Percentiles rank a stretch among this genome's conserved stretches.
These are phyloP conservation scores for Oncorhynchus gorbuscha DNA, from an alignment of 2,113 vertebrate species.

Conservation along the genomic window DNA sequence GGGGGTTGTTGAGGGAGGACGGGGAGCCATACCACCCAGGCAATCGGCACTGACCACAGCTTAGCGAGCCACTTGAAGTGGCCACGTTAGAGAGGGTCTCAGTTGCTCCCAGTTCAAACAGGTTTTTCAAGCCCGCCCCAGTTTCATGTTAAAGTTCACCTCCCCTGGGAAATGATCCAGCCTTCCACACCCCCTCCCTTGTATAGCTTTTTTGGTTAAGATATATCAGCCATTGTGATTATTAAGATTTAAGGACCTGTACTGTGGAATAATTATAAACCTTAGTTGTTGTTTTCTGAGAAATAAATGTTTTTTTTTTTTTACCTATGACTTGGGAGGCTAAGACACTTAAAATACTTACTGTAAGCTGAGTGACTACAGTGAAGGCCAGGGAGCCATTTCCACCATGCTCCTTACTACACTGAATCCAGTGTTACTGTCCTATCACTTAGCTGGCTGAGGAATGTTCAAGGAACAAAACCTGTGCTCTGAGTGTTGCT, in stretches of 20 bases:
- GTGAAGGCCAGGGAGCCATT: neutral
- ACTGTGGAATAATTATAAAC: conserved; percentile 22
- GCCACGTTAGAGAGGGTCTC: conserved; percentile 57
- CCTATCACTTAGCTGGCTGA: neutral
- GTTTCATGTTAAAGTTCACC: conserved; percentile 64
- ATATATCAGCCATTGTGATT: conserved; percentile 55
- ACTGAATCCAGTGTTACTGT: neutral
- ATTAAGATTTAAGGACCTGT: conserved; percentile 36
- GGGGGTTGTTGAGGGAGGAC: neutral
- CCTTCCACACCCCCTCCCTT: conserved; percentile 21
- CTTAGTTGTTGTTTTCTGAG: conserved; percentile 54
- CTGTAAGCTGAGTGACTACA: conserved; percentile 19
- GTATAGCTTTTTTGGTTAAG: conserved; percentile 61
- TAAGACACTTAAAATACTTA: conserved; percentile 29
- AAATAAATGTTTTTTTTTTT: conserved; percentile 41
- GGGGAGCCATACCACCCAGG: conserved; percentile 11
- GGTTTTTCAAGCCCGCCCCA: conserved; percentile 69
- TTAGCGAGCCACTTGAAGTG: conserved; percentile 21
- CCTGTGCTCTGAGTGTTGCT: neutral
- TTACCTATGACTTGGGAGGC: conserved; percentile 42
- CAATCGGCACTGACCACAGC: conserved; percentile 30
- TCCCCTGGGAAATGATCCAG: conserved; percentile 57
- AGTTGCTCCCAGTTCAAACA: conserved; percentile 63
- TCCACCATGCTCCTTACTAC: neutral
- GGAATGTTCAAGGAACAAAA: neutral